Base-by-base conservation (phyloP, 2,113 vertebrate genomes). In the Pelmatolapia mariae region DNA sequence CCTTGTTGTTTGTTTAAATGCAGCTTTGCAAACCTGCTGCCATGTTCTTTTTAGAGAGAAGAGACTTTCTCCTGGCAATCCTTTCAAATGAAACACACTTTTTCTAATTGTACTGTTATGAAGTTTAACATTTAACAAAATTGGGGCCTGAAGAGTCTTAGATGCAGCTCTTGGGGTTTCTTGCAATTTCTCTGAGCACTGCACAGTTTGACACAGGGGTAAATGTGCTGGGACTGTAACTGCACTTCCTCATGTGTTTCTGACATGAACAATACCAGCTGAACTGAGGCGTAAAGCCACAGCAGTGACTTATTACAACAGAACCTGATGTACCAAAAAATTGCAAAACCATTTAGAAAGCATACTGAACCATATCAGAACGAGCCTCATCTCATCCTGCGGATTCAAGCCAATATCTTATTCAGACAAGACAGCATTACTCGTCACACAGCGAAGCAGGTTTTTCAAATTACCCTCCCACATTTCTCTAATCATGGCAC, bases 401-500 rank as follows among this genome's bases (percentile, higher is more conserved):
- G 7, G 24, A 29, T 76, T 47, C 43, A 31, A 19, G 24, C 71
- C 43, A 29, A 3, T 29, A 29, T 16, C 3, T 0, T 43, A 71
- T 71, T 43, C 16, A 76, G 24, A 31, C 24, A 4, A 31, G 71
- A 76, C 18, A 24, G 11, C 10, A 56, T 76, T 47, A 47, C 26
- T 50, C 4, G 5, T 31, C 71, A 3, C 24, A 29, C 40, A 76
- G 43, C 1, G 10, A 76, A 47, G 15, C 24, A 47, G 10, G 5
- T 11, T 78, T 29, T 0, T 78, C 43, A 50, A 8, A 31, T 50
- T 78, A 50, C 1, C 24, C 16, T 1, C 43, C 71, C 43, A 19
- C 71, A 50, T 50, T 76, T 47, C 71, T 50, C 43, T 78, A 50
- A 78, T 50, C 71, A n/a, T 3, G 1, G 0, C 71, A 76, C 71